Evolutionary conservation across 1,140 invertebrate species (phyloP), one percentile per base, ranked within the genome.

Genomic region (Battus philenor): DNA sequence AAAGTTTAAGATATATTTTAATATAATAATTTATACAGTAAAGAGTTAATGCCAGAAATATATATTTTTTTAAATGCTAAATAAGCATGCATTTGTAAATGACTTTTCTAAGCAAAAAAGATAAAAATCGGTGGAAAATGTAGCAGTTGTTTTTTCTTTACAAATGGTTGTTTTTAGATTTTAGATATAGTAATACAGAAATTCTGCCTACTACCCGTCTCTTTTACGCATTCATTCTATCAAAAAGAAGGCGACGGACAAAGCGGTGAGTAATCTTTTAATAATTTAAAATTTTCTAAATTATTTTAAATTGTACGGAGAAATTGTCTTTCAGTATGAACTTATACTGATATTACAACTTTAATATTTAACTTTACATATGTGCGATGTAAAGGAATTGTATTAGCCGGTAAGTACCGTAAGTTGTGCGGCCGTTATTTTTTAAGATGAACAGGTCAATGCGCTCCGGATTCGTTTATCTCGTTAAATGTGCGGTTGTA

Each of bases 391-490:
- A n/a, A n/a, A n/a, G n/a, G n/a, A 30, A 45, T 43, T 15, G 24
- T 34, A 13, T 41, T 58, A 34, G 56, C 64, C 69, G 57, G 59
- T 44, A 27, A 54, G 31, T 49, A 18, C 47, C 55, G 54, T 50
- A 36, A 36, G 38, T 52, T 36, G 43, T 46, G 59, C n/a, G 50
- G 68, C 79, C 79, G 79, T 83, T 83, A 83, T 75, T 83, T 79
- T 83, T 83, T 68, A 80, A 83, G 71, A 82, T 77, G 66, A 50
- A 69, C 50, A 68, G 76, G 79, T 80, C 79, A 80, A 62, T 78
- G 78, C 53, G 71, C 75, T 65, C 53, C 20, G 46, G 45, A 29
- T 50, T 44, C 33, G 17, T 38, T 18, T 17, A 32, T 29, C 49
- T 34, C 43, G 24, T 16, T 4, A 41, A 41, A 15, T 30, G 26